Percentiles rank a stretch among this genome's conserved stretches.
Conservation (phyloP, 2,797 vertebrate genomes). For the Avahi laniger region DNA sequence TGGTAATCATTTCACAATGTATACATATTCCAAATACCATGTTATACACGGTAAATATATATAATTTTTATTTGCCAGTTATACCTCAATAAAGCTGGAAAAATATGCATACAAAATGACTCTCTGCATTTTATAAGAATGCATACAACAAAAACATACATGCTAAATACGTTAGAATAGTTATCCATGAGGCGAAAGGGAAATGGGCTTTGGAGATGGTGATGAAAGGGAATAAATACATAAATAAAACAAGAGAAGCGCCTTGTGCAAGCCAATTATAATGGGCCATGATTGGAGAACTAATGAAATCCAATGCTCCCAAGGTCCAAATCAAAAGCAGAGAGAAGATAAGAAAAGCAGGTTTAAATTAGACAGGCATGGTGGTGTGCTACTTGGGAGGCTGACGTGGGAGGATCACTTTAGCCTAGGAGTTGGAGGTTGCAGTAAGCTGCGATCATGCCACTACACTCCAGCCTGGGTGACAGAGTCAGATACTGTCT, state of each 20-base stretch:
- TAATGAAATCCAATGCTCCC: background rate
- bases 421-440: background rate
- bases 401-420: background rate
- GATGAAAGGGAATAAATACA: background rate
- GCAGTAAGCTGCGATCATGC: background rate
- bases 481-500: background rate
- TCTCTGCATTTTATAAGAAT: background rate
- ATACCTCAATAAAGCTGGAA: background rate
- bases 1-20: background rate
- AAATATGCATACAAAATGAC: background rate
- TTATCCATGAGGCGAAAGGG: background rate
- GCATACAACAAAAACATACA: background rate
- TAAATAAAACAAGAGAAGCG: background rate
- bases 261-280: background rate
- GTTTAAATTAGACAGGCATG: background rate
- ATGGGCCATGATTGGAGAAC: background rate
- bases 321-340: background rate
- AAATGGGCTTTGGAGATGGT: background rate
- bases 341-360: background rate
- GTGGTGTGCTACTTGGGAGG: background rate
- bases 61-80: background rate
- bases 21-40: background rate
- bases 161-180: background rate
- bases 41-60: background rate
- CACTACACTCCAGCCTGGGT: background rate